Evolutionary conservation across 1,140 invertebrate species (phyloP).

Genomic region (Ceratosolen fusciceps): DNA sequence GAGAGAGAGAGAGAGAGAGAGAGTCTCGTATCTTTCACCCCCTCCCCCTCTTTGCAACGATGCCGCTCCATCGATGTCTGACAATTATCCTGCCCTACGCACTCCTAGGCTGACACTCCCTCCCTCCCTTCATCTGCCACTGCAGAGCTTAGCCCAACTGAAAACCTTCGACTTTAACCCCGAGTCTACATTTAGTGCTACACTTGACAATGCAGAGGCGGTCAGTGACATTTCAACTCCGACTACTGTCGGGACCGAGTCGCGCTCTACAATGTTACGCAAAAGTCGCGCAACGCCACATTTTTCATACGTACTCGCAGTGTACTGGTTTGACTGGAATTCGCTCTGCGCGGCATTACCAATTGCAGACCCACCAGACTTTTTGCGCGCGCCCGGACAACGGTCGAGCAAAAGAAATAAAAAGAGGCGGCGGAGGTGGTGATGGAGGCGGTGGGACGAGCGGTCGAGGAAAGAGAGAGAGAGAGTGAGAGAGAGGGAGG

Average conservation of each 20-base stretch:
- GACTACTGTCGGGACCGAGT: conserved; percentile 33
- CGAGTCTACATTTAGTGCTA: neutral
- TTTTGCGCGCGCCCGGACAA: neutral
- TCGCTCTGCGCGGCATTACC: conserved; percentile 44
- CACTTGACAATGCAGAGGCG: conserved; percentile 38
- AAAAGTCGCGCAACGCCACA: conserved; percentile 25
- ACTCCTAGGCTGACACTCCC: conserved; percentile 28
- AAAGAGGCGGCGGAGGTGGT: neutral
- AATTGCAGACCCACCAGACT: neutral
- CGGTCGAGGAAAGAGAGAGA: too few species aligned
- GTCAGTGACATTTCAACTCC: conserved; percentile 64
- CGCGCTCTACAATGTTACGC: conserved; percentile 1
- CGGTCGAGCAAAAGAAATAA: neutral
- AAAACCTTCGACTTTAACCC: neutral
- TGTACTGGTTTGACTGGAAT: conserved; percentile 68
- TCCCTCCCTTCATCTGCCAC: too few species aligned
- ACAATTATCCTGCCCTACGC: conserved; percentile 41
- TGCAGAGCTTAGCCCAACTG: too few species aligned
- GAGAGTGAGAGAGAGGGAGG: neutral
- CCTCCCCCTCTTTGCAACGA: neutral
- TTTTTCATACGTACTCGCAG: neutral
- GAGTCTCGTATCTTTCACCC: neutral
- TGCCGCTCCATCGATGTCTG: neutral
- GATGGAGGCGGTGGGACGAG: neutral
- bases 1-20: too few species aligned